Base-by-base conservation (phyloP, 2,113 vertebrate genomes). In the Heterochromis multidens region DNA sequence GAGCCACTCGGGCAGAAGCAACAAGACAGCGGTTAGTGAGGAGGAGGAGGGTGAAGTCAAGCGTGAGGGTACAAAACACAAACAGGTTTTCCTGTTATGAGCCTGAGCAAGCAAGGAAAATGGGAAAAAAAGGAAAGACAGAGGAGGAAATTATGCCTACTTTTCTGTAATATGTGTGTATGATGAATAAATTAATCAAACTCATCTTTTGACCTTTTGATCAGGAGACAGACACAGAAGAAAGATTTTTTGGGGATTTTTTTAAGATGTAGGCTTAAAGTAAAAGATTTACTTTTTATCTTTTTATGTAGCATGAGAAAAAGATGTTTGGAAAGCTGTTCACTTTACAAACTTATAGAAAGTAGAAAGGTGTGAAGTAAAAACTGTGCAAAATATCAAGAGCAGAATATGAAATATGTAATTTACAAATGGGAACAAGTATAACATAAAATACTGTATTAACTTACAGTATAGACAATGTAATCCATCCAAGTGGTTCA, bases 1-100 rank as follows among this genome's bases (percentile, higher is more conserved):
- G 85, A 95, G 86, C 93, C 92, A 94, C 92, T 96, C 93, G 82
- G 90, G 92, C 88, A 91, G 92, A 94, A 94, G 92, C 92, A 93
- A 93, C 92, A 92, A 94, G 93, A 92, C 92, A 92, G 91, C 87
- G 89, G 92, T 95, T 93, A 94, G 91, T 67, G 89, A 76, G 63
- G 79, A 88, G 86, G 86, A 82, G 79, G 87, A 79, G 77, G 87
- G 87, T 87, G 83, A 95, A 94, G 92, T 91, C 78, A 62, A 93
- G 89, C 88, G 84, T 92, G 85, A 93, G 81, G 84, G 81, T 81
- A 94, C 83, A 91, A 88, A 92, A 90, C 91, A 92, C 83, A 94
- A 92, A 93, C 92, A 92, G 92, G 85, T 90, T 90, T 90, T 82
- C 63, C 89, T 89, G 87, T 91, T 90, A 88, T 88, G 87, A 90